phyloP scores from a whole-genome alignment of 2,888 invertebrate species.

The Caenorhabditis sp. region DNA sequence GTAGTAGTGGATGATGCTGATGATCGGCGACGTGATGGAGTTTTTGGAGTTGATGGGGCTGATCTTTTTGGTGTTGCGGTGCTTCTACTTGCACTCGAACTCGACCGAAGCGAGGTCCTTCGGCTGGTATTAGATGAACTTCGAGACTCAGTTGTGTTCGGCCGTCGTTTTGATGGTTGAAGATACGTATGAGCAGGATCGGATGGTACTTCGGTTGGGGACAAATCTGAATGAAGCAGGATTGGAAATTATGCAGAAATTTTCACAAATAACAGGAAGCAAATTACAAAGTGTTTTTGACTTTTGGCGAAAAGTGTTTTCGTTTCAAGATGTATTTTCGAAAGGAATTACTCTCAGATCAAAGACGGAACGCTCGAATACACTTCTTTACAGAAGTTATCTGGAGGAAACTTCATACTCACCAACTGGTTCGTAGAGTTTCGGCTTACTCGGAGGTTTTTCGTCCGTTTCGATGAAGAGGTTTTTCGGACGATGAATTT shows the following conservation, averaged over 20 bases:
- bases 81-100: not conserved
- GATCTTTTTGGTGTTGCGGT: not conserved
- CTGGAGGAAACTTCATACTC: too few species aligned
- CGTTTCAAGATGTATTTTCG: too few species aligned
- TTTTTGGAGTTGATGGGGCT: not conserved
- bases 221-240: slow-evolving; percentile 27
- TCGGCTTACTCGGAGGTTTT: slow-evolving; percentile 22
- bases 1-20: not conserved
- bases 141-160: not conserved
- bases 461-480: slow-evolving; percentile 23
- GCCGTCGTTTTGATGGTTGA: slow-evolving; percentile 30
- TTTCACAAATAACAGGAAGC: too few species aligned
- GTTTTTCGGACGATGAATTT: slow-evolving; percentile 42
- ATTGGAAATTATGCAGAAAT: not conserved
- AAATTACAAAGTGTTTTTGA: too few species aligned
- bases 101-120: not conserved
- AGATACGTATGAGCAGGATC: slow-evolving; percentile 34
- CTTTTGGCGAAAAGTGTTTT: too few species aligned
- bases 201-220: slow-evolving; percentile 37
- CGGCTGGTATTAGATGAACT: too few species aligned
- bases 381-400: too few species aligned
- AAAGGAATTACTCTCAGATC: too few species aligned
- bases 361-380: too few species aligned
- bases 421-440: slow-evolving; percentile 48
- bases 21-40: not conserved